Percentiles rank a stretch among this genome's conserved stretches.
Conservation (phyloP, 2,113 vertebrate genomes). For the Pseudorasbora parva region DNA sequence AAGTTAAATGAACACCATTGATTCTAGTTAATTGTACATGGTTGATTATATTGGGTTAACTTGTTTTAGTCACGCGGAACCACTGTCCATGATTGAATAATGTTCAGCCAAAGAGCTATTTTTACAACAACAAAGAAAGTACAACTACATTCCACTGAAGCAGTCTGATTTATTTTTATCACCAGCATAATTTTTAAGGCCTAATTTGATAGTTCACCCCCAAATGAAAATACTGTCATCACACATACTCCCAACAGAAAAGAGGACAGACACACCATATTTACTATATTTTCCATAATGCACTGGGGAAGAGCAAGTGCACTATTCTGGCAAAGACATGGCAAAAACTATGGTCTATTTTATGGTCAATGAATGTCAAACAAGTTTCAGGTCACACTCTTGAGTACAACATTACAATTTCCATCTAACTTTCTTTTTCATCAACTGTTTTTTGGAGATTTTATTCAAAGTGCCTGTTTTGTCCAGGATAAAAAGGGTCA, state of each 20-base stretch:
- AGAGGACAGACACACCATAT: not conserved
- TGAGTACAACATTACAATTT: conserved; percentile 42
- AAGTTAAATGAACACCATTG: too few relatives aligned
- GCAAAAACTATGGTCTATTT: not conserved
- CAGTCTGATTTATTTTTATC: not conserved
- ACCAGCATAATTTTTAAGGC: not conserved
- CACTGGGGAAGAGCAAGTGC: not conserved
- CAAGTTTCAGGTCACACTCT: not conserved
- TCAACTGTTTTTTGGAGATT: conserved; percentile 37
- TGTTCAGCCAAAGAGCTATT: too few relatives aligned
- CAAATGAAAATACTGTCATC: not conserved
- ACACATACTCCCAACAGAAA: not conserved
- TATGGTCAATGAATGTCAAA: not conserved
- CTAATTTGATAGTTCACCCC: not conserved
- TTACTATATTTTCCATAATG: not conserved
- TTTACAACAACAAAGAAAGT: not conserved
- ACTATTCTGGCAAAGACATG: not conserved
- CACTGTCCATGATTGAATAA: too few relatives aligned
- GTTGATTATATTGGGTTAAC: too few relatives aligned
- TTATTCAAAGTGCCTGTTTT: conserved; percentile 55
- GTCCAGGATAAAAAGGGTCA: conserved; percentile 51
- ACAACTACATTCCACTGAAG: not conserved
- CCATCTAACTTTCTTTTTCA: conserved; percentile 26
- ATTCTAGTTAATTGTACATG: too few relatives aligned
- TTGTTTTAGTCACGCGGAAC: too few relatives aligned